Base-by-base conservation (phyloP, 2,113 vertebrate species). In the Brachirus orientalis region DNA sequence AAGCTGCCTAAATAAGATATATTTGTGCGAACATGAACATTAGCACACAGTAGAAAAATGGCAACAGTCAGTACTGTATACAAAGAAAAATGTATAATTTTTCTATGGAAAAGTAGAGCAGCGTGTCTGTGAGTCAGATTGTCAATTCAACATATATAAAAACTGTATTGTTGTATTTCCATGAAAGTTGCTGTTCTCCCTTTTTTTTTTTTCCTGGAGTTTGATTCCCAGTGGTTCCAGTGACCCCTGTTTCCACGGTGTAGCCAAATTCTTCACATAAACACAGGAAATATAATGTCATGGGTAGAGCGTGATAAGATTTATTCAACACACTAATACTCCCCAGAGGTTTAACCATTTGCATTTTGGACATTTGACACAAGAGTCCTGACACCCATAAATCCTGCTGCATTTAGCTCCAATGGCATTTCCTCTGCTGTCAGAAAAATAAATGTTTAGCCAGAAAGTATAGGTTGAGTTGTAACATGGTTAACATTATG, bases 21-120 rank as follows among this genome's bases (percentile, higher is more conserved):
- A 22, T 56, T 50, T 53, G 19, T 62, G 18, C 40, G 55, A 72
- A 50, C 22, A 44, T n/a, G n/a, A n/a, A n/a, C n/a, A n/a, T n/a
- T n/a, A n/a, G n/a, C n/a, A n/a, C n/a, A n/a, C n/a, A n/a, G n/a
- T n/a, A n/a, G n/a, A 61, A 53, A 67, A 62, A 28, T 28, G 28
- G 28, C 17, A 73, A 72, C 77, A 43, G 62, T n/a, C n/a, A n/a
- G n/a, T n/a, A n/a, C n/a, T n/a, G n/a, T n/a, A n/a, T n/a, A n/a
- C n/a, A n/a, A n/a, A n/a, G n/a, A n/a, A 75, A 43, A 64, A 19
- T 43, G n/a, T 20, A 2, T 28, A 4, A 4, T 28, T 28, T 28
- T 28, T 28, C 28, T 28, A 28, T 28, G 28, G 28, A 28, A 1
- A n/a, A 28, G 3, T 28, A 28, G 28, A 28, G 28, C 28, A 28